phyloP scores from a whole-genome alignment of 2,113 vertebrate species.

The Morone saxatilis region DNA sequence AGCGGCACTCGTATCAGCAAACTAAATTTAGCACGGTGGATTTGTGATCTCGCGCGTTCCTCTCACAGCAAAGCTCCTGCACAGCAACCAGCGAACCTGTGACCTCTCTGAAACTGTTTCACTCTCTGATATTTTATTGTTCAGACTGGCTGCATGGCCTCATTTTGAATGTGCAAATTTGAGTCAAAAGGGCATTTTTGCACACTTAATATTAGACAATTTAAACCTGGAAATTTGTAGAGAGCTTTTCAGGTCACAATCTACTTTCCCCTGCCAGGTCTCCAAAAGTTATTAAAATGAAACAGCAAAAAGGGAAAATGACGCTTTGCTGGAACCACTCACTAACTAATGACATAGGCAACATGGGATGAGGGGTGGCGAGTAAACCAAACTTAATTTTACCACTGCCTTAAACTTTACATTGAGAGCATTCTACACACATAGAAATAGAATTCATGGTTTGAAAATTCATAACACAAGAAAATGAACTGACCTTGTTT shows the following conservation, averaged over 20 bases:
- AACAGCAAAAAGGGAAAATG: too few species aligned
- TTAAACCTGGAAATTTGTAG: neutral
- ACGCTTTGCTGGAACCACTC: too few species aligned
- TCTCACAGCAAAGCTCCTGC: neutral
- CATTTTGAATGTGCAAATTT: neutral
- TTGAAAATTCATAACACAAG: neutral
- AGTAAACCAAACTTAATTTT: too few species aligned
- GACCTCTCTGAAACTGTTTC: neutral
- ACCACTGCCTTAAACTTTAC: too few species aligned
- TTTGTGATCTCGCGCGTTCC: conserved; percentile 30
- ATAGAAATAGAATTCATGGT: too few species aligned
- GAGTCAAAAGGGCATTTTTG: neutral
- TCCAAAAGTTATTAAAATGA: too few species aligned
- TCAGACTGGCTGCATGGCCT: neutral
- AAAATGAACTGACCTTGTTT: neutral
- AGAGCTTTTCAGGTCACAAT: neutral
- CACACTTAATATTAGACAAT: neutral
- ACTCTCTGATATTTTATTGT: neutral
- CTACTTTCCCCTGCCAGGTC: neutral
- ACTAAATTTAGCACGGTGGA: conserved; percentile 51
- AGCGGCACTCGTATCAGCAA: neutral
- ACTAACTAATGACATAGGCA: too few species aligned
- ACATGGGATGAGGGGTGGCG: too few species aligned
- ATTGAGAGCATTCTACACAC: too few species aligned
- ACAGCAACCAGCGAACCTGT: neutral